Evolutionary conservation across 2,797 vertebrate genomes (phyloP).

Genomic region (Delichon dasypus): DNA sequence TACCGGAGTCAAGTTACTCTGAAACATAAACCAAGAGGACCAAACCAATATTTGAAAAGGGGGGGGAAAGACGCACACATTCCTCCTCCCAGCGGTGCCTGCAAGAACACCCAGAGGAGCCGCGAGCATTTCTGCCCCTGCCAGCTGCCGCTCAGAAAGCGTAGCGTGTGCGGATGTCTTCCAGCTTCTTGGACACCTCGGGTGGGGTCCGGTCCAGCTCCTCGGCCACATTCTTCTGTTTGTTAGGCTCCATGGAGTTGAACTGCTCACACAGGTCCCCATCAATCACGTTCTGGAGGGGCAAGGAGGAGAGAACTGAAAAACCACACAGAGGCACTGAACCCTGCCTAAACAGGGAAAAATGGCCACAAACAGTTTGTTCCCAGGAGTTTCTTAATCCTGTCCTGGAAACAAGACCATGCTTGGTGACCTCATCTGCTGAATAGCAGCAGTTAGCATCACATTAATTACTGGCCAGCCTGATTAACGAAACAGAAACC

Average conservation of each 20-base stretch:
- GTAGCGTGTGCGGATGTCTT: slow-evolving; percentile 97
- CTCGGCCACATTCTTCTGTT: slow-evolving; percentile 96
- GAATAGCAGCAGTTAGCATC: slow-evolving; percentile 25
- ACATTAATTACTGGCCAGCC: slow-evolving; percentile 26
- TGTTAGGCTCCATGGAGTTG: slow-evolving; percentile 99
- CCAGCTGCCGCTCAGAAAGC: slow-evolving; percentile 83
- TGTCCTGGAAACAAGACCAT: background rate
- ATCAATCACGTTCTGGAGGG: slow-evolving; percentile 93
- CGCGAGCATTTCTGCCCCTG: background rate
- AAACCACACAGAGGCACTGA: background rate
- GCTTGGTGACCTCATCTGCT: slow-evolving; percentile 23
- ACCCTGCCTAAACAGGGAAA: background rate
- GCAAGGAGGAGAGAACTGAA: background rate
- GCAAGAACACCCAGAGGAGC: background rate
- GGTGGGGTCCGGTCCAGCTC: slow-evolving; percentile 96
- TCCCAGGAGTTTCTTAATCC: slow-evolving; percentile 26
- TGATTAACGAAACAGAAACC: slow-evolving; percentile 1
- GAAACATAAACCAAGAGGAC: slow-evolving; percentile 35
- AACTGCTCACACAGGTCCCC: slow-evolving; percentile 99
- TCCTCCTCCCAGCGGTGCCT: background rate
- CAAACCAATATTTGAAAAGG: background rate
- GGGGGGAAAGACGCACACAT: background rate
- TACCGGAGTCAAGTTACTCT: background rate
- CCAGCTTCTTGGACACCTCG: slow-evolving; percentile 97
- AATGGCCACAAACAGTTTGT: background rate